A percentile compares a stretch with the other conserved stretches of the same genome.
Conservation (phyloP, 2,888 invertebrate species). For the Drosophila setosimentum region DNA sequence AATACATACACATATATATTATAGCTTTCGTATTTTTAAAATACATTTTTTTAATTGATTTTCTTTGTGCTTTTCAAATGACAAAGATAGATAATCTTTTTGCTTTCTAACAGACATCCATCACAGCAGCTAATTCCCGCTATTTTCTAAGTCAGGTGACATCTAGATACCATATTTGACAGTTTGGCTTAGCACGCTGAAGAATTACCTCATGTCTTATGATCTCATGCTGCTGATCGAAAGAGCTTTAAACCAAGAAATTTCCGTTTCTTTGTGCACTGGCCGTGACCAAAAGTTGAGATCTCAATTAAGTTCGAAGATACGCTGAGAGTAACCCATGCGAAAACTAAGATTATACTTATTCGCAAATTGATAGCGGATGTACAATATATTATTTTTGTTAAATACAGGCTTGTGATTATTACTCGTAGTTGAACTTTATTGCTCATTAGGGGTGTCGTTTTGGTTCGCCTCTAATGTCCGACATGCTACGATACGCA, state of each 20-base stretch:
- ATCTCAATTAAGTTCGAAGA: slow-evolving; percentile 4
- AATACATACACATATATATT: too few species aligned
- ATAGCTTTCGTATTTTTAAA: background rate
- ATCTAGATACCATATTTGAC: background rate
- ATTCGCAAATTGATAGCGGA: slow-evolving; percentile 8
- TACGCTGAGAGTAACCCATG: background rate
- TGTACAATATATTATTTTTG: background rate
- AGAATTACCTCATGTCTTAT: slow-evolving; percentile 37
- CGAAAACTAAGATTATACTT: background rate
- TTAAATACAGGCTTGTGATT: slow-evolving; percentile 4
- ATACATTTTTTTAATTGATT: background rate
- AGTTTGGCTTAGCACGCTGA: background rate
- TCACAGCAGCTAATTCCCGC: background rate
- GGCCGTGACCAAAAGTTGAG: slow-evolving; percentile 51
- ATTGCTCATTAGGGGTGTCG: background rate
- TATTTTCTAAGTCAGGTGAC: slow-evolving; percentile 1
- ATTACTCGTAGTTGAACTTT: background rate
- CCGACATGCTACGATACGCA: slow-evolving; percentile 9
- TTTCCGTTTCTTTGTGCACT: slow-evolving; percentile 44
- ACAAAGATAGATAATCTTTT: background rate
- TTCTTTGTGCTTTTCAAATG: too few species aligned
- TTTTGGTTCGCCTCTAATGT: background rate
- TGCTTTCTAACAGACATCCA: background rate
- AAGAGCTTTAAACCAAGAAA: slow-evolving; percentile 18
- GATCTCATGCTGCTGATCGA: slow-evolving; percentile 58